Percentiles rank a stretch among this genome's conserved stretches.
phyloP scores from a whole-genome alignment of 2,888 invertebrate species.

The Coenonympha glycerion region DNA sequence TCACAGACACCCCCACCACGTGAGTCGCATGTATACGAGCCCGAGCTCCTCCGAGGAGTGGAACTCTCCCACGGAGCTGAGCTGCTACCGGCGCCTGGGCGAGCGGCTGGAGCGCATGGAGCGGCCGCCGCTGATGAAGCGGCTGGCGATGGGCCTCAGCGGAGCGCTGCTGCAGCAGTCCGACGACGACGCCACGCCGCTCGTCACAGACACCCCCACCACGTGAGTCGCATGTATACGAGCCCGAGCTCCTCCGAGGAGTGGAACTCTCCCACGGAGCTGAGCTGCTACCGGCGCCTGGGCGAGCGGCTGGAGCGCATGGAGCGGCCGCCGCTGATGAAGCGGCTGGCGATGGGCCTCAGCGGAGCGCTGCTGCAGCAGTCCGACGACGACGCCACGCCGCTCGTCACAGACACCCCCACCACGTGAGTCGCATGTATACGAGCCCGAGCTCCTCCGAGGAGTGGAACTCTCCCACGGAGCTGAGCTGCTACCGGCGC shows the following conservation, averaged over 20 bases:
- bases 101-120: slow-evolving; percentile 78
- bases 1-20: slow-evolving; percentile 79
- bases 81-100: slow-evolving; percentile 86
- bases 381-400: slow-evolving; percentile 82
- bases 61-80: slow-evolving; percentile 90
- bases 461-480: slow-evolving; percentile 91
- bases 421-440: slow-evolving; percentile 70
- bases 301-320: slow-evolving; percentile 77
- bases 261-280: slow-evolving; percentile 90
- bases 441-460: slow-evolving; percentile 85
- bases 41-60: slow-evolving; percentile 89
- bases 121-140: slow-evolving; percentile 86
- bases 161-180: slow-evolving; percentile 68
- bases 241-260: slow-evolving; percentile 86
- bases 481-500: slow-evolving; percentile 88
- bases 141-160: slow-evolving; percentile 85
- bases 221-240: slow-evolving; percentile 55
- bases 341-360: slow-evolving; percentile 85
- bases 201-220: slow-evolving; percentile 80
- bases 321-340: slow-evolving; percentile 86
- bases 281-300: slow-evolving; percentile 88
- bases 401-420: slow-evolving; percentile 81
- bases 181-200: slow-evolving; percentile 83
- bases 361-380: slow-evolving; percentile 73
- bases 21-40: slow-evolving; percentile 62